Evolutionary conservation across 2,113 vertebrate species (phyloP).

Genomic region (Pachycephala philippinensis): DNA sequence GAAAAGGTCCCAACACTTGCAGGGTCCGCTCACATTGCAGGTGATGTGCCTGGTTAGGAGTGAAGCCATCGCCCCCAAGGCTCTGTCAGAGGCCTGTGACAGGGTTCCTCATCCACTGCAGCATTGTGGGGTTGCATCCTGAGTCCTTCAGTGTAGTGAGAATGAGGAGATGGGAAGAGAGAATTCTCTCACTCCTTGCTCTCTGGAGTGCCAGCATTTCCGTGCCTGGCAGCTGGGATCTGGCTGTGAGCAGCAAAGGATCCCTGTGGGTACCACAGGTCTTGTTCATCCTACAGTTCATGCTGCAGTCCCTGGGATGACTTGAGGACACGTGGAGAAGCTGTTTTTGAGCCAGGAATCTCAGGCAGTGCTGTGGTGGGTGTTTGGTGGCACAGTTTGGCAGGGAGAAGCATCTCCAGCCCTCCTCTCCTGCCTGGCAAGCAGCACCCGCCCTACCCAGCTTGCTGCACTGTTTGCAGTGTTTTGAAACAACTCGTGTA

Average conservation of each 20-base stretch:
- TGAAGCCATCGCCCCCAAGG: not conserved
- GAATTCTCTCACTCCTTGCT: not conserved
- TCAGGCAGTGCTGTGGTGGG: not conserved
- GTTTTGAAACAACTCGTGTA: not conserved
- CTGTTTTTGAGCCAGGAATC: not conserved
- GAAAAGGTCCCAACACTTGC: not conserved
- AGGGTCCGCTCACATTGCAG: rapidly evolving
- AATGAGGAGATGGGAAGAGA: not conserved
- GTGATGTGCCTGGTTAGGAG: not conserved
- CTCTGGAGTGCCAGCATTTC: not conserved
- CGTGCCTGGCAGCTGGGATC: not conserved
- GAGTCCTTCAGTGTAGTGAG: not conserved
- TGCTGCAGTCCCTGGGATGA: not conserved
- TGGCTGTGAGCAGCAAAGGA: not conserved
- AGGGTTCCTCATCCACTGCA: not conserved
- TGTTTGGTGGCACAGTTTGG: not conserved
- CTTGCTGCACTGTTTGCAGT: not conserved
- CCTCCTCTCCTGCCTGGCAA: not conserved
- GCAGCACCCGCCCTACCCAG: not conserved
- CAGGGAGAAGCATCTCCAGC: not conserved
- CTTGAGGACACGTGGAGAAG: not conserved
- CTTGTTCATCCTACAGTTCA: not conserved
- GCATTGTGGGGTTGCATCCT: rapidly evolving
- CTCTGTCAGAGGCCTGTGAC: not conserved
- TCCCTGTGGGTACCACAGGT: rapidly evolving